These are phyloP conservation scores for Neodiprion pinetum DNA, from an alignment of 1,140 invertebrate species.

Conservation along the genomic window DNA sequence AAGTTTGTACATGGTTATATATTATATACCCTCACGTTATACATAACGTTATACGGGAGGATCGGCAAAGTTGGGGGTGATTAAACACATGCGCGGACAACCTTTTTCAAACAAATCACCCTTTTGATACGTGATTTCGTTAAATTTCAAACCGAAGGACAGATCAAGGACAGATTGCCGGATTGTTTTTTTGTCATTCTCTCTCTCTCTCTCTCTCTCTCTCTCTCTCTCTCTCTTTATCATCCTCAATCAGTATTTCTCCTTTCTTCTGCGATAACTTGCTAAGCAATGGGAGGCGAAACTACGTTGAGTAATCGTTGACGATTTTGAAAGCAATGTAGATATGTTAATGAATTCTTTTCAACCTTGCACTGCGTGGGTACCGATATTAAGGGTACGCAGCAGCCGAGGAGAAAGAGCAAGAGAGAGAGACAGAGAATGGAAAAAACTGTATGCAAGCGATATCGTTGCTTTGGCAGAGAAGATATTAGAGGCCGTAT, in stretches of 20 bases:
- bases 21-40: background rate
- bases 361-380: background rate
- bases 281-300: too few relatives aligned
- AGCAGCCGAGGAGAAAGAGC: too few relatives aligned
- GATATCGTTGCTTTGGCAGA: slow-evolving; percentile 49
- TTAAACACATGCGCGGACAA: background rate
- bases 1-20: background rate
- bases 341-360: background rate
- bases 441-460: slow-evolving; percentile 18
- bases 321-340: background rate
- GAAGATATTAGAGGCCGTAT: slow-evolving; percentile 40
- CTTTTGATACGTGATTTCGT: background rate
- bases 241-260: too few relatives aligned
- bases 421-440: too few relatives aligned
- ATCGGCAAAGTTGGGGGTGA: background rate
- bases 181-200: too few relatives aligned
- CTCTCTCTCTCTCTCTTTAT: too few relatives aligned
- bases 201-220: too few relatives aligned
- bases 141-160: background rate
- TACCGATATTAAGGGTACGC: background rate
- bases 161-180: too few relatives aligned
- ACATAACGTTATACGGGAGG: background rate
- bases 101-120: background rate
- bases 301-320: too few relatives aligned
- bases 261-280: too few relatives aligned